Percentiles rank a stretch among this genome's conserved stretches.
Evolutionary conservation across 2,113 vertebrate genomes (phyloP).

Genomic region (Heteronetta atricapilla): DNA sequence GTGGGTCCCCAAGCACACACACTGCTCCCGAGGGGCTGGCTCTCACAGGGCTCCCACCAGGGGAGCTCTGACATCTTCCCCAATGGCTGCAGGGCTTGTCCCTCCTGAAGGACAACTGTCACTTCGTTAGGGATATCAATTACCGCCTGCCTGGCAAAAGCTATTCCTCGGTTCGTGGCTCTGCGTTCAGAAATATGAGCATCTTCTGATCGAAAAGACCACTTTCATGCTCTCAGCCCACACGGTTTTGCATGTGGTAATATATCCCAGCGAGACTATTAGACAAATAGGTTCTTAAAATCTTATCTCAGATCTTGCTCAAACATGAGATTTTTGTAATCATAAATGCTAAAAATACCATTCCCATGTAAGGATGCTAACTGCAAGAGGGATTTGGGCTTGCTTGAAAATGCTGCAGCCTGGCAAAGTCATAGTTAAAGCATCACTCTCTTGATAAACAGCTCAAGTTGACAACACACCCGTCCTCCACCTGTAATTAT

Average conservation of each 20-base stretch:
- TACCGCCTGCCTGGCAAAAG: not conserved
- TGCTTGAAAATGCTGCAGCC: not conserved
- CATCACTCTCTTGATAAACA: conserved; percentile 40
- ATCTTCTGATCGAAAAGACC: not conserved
- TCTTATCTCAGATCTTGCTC: conserved; percentile 52
- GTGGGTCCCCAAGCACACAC: not conserved
- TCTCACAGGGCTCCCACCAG: fast-evolving
- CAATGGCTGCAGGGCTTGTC: not conserved
- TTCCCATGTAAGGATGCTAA: not conserved
- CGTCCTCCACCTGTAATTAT: conserved; percentile 18
- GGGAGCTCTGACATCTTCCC: not conserved
- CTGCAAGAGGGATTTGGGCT: not conserved
- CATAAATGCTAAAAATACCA: conserved; percentile 35
- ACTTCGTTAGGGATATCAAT: conserved; percentile 14
- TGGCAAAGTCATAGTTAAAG: conserved; percentile 11
- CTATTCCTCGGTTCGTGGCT: not conserved
- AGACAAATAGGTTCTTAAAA: conserved; percentile 53
- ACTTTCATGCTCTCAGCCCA: conserved; percentile 25
- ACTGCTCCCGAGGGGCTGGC: not conserved
- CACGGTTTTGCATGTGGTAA: not conserved
- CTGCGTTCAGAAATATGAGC: not conserved
- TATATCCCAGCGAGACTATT: conserved; percentile 51
- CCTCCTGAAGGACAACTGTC: conserved; percentile 24
- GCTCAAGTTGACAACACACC: conserved; percentile 31
- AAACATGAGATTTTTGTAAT: conserved; percentile 47